Percentiles rank a stretch among this genome's conserved stretches.
These are phyloP conservation scores for Phortica variegata DNA, from an alignment of 1,140 invertebrate species.

Conservation along the genomic window DNA sequence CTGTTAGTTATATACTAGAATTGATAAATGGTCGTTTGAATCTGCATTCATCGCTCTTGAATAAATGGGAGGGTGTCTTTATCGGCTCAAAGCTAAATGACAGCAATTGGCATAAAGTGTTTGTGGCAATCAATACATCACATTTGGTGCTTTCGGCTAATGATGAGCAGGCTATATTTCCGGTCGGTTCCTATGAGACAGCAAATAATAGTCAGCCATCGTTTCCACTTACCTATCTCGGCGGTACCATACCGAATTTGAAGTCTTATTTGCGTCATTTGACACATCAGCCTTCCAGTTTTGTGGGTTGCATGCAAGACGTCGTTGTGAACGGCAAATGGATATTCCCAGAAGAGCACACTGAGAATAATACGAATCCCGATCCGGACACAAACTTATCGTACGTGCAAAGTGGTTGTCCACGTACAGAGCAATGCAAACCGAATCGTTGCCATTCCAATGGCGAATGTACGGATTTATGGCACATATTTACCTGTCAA, in stretches of 20 bases:
- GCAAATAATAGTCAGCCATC: constrained; percentile 73
- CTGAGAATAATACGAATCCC: constrained; percentile 11
- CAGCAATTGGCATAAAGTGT: constrained; percentile 83
- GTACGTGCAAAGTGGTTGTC: constrained; percentile 71
- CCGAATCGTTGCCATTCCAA: constrained; percentile 84
- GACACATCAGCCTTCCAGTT: constrained; percentile 71
- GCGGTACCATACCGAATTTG: constrained; percentile 66
- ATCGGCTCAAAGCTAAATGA: constrained; percentile 81
- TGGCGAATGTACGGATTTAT: constrained; percentile 85
- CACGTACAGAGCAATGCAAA: constrained; percentile 75
- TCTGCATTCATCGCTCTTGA: constrained; percentile 80
- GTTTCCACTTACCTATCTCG: constrained; percentile 78
- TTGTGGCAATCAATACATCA: constrained; percentile 81
- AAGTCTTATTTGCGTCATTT: constrained; percentile 66
- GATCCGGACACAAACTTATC: constrained; percentile 50
- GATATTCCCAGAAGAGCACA: constrained; percentile 59
- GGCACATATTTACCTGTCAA: constrained; percentile 82
- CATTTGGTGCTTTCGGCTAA: constrained; percentile 82
- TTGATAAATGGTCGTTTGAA: constrained; percentile 79
- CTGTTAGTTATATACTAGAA: constrained; percentile 75
- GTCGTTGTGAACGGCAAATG: constrained; percentile 82
- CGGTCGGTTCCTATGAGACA: constrained; percentile 76
- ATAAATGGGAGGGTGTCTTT: constrained; percentile 87
- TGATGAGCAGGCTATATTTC: constrained; percentile 85
- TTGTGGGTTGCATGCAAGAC: constrained; percentile 91